phyloP scores from a whole-genome alignment of 1,140 invertebrate genomes.

The Drosophila tani region DNA sequence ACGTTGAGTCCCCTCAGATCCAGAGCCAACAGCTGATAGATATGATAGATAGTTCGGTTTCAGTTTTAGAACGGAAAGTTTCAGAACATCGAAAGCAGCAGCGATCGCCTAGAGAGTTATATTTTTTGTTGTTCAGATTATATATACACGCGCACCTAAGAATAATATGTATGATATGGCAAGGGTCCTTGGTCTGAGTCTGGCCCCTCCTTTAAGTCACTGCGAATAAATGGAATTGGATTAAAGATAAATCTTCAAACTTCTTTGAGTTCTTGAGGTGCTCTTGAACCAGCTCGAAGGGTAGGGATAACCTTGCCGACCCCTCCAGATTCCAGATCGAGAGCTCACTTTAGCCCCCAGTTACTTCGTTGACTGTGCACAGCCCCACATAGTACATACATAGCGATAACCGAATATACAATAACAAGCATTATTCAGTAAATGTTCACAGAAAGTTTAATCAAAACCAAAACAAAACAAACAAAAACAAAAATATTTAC shows the following conservation, averaged over 20 bases:
- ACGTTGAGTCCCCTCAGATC: constrained; percentile 33
- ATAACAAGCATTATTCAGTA: constrained; percentile 69
- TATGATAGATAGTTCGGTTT: constrained; percentile 72
- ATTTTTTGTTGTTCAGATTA: constrained; percentile 31
- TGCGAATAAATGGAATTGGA: constrained; percentile 19
- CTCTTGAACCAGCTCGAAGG: neutral
- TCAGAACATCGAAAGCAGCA: constrained; percentile 55
- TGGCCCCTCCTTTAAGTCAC: no score
- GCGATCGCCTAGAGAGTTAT: constrained; percentile 43
- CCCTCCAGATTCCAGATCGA: constrained; percentile 7
- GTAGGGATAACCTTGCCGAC: neutral
- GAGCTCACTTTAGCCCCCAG: constrained; percentile 37
- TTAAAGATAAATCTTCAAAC: neutral
- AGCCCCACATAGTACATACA: constrained; percentile 40
- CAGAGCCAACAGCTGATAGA: constrained; percentile 46
- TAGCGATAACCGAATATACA: constrained; percentile 66
- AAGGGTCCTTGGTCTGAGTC: constrained; percentile 29
- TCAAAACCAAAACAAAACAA: constrained; percentile 56
- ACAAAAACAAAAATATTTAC: constrained; percentile 68
- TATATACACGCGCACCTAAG: constrained; percentile 24
- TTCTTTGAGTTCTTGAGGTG: neutral
- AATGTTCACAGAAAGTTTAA: constrained; percentile 77
- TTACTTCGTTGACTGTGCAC: constrained; percentile 48
- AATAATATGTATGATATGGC: constrained; percentile 2
- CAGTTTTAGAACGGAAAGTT: constrained; percentile 59